Evolutionary conservation across 1,140 invertebrate genomes (phyloP), one percentile per base, ranked within the genome.

Genomic region (Trypoxylus dichotomus): DNA sequence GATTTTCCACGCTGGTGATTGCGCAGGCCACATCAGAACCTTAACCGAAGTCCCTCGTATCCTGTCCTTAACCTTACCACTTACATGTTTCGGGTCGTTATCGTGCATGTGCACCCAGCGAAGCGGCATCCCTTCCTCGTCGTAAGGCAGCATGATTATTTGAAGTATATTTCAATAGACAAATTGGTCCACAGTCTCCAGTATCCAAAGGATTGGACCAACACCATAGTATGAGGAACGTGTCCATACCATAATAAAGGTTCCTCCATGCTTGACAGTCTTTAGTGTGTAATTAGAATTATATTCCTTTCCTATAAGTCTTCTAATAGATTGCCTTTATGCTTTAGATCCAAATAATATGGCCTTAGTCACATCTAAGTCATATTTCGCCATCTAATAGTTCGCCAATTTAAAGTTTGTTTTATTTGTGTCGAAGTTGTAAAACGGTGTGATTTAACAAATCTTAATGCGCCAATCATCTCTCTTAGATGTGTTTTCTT

Each of bases 141-240:
- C 24, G 32, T 72, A 72, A 32, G 71, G 71, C 15, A 72, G 19
- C 6, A 72, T 72, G 25, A 32, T 11, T 72, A 5, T n/a, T 29
- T 72, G 25, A 72, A 72, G 71, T 72, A 72, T 72, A n/a, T 72
- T 41, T 29, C 15, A 13, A 72, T 72, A 72, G 8, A 11, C 2
- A 41, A 32, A 41, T 72, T 72, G 71, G 32, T 72, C 71, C 71
- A 72, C 32, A 15, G 24, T 29, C 27, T 41, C 24, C n/a, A n/a
- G 32, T 32, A 72, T 32, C 32, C 32, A 32, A 41, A 32, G 15
- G 32, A 72, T 72, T 32, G 71, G 24, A 72, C 71, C 5, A 32
- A 72, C 24, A 72, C 71, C 71, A 32, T 72, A 29, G 13, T 72
- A 72, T 32, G 71, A 72, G 13, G 32, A 72, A 72, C 71, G 32